Evolutionary conservation across 2,797 vertebrate species (phyloP).

Genomic region (Rhinophrynus dorsalis): DNA sequence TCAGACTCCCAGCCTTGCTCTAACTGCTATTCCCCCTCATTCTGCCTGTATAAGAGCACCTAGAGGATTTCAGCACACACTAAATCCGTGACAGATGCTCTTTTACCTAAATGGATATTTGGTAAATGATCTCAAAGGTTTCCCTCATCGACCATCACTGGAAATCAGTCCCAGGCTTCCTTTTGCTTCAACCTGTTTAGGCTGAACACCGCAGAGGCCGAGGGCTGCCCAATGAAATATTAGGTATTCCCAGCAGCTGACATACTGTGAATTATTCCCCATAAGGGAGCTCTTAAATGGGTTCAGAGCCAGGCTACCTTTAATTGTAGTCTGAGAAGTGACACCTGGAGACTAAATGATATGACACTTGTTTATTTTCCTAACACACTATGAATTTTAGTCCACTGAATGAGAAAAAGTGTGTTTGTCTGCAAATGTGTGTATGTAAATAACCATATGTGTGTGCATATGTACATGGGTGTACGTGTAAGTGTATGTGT

Average conservation of each 20-base stretch:
- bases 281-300: conserved; percentile 47
- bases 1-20: conserved; percentile 22
- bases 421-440: too few relatives aligned
- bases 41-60: conserved; percentile 34
- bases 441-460: too few relatives aligned
- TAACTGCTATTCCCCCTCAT: conserved; percentile 29
- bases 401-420: background rate
- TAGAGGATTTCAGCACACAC: conserved; percentile 37
- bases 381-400: conserved; percentile 25
- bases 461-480: too few relatives aligned
- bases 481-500: too few relatives aligned
- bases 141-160: conserved; percentile 43
- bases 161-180: conserved; percentile 32
- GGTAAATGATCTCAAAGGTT: conserved; percentile 46
- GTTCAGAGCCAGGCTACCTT: conserved; percentile 48
- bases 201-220: conserved; percentile 27
- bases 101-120: conserved; percentile 49
- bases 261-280: conserved; percentile 41
- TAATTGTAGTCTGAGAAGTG: conserved; percentile 49
- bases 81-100: conserved; percentile 46
- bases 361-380: conserved; percentile 43
- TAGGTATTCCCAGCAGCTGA: conserved; percentile 45
- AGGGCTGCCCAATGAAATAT: conserved; percentile 37
- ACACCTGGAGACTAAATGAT: conserved; percentile 41
- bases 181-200: conserved; percentile 34